These are phyloP conservation scores for Antheraea yamamai DNA, from an alignment of 2,888 invertebrate genomes.

Conservation along the genomic window DNA sequence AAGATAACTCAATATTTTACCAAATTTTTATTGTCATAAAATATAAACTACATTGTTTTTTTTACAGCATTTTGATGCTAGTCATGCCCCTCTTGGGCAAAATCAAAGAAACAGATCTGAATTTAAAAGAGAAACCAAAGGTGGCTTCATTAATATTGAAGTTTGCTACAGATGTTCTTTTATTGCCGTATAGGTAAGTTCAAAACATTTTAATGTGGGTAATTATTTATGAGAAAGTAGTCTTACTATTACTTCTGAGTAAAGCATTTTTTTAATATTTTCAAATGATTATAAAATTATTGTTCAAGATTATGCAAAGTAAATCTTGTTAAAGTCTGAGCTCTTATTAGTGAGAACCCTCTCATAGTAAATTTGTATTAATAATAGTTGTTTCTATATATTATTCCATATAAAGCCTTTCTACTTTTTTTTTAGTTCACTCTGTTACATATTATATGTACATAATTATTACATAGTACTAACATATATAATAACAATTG, in stretches of 20 bases:
- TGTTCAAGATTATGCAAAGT: background rate
- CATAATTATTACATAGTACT: too few relatives aligned
- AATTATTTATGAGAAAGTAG: background rate
- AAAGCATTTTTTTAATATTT: too few relatives aligned
- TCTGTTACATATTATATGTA: too few relatives aligned
- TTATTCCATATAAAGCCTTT: too few relatives aligned
- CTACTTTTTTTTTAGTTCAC: too few relatives aligned
- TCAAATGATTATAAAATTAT: background rate
- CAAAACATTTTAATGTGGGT: background rate
- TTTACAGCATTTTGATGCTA: constrained; percentile 87
- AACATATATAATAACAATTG: background rate
- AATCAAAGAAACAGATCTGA: constrained; percentile 85
- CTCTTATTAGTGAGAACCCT: too few relatives aligned
- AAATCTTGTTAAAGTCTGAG: too few relatives aligned
- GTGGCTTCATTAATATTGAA: constrained; percentile 86
- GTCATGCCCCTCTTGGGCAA: constrained; percentile 90
- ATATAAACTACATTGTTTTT: constrained; percentile 11
- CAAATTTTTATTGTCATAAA: background rate
- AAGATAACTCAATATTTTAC: too few relatives aligned
- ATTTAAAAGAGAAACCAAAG: constrained; percentile 87
- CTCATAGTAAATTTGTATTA: too few relatives aligned
- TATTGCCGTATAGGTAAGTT: constrained; percentile 91
- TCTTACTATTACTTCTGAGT: too few relatives aligned
- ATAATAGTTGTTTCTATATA: too few relatives aligned
- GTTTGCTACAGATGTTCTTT: constrained; percentile 90